Evolutionary conservation across 1,140 invertebrate species (phyloP).

Genomic region (Drosophila parabipectinata): DNA sequence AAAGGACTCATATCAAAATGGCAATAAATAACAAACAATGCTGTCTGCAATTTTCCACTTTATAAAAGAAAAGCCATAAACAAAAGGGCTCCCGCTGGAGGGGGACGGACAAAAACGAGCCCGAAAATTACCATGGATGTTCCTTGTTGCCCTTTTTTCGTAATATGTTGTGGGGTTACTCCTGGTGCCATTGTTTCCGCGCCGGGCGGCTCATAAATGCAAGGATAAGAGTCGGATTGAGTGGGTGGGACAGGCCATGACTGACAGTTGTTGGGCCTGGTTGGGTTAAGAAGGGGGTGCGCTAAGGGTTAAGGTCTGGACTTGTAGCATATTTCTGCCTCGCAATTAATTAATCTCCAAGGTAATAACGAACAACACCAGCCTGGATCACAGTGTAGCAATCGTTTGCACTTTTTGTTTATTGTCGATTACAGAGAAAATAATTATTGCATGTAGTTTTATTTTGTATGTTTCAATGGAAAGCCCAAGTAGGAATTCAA

Average conservation of each 20-base stretch:
- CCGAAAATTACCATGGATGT: constrained; percentile 77
- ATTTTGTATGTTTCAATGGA: too few relatives aligned
- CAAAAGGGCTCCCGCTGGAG: constrained; percentile 46
- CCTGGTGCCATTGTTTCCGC: constrained; percentile 26
- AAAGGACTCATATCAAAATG: constrained; percentile 77
- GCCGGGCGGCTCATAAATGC: constrained; percentile 64
- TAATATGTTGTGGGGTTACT: neutral
- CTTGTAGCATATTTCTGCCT: constrained; percentile 75
- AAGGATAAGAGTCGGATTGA: constrained; percentile 32
- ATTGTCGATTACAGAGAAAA: constrained; percentile 56
- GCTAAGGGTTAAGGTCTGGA: constrained; percentile 21
- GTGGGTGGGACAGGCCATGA: constrained; percentile 58
- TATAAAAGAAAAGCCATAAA: constrained; percentile 78
- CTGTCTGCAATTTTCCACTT: constrained; percentile 81
- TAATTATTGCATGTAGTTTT: neutral
- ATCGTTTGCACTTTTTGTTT: constrained; percentile 69
- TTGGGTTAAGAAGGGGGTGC: constrained; percentile 2
- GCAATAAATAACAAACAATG: constrained; percentile 82
- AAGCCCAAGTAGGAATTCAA: too few relatives aligned
- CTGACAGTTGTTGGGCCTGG: constrained; percentile 48
- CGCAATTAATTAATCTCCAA: constrained; percentile 81
- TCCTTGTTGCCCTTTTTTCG: constrained; percentile 47
- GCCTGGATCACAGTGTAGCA: constrained; percentile 47
- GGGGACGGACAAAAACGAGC: constrained; percentile 45
- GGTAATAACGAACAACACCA: constrained; percentile 70